Evolutionary conservation across 2,797 vertebrate species (phyloP).

Genomic region (Chanos chanos): DNA sequence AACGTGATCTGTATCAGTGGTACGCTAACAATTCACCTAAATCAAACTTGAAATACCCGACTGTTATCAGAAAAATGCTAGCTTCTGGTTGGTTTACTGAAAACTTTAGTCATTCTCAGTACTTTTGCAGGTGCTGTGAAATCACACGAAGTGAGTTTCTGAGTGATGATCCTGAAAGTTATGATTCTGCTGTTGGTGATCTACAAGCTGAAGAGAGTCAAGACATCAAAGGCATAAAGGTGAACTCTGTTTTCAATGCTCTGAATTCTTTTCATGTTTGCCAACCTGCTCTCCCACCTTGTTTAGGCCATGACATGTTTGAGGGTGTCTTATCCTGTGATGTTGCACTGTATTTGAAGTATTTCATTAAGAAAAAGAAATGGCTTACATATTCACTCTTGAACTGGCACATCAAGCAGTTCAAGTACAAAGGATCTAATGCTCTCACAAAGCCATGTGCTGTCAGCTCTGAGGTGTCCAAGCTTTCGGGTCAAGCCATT

Average conservation of each 20-base stretch:
- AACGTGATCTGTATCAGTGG: too few relatives aligned
- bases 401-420: slow-evolving; percentile 17
- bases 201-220: background rate
- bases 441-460: slow-evolving; percentile 23
- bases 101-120: slow-evolving; percentile 1
- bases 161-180: slow-evolving; percentile 11
- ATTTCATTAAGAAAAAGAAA: slow-evolving; percentile 25
- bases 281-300: slow-evolving; percentile 10
- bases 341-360: slow-evolving; percentile 7
- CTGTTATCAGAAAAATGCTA: too few relatives aligned
- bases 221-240: slow-evolving; percentile 4
- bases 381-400: slow-evolving; percentile 25
- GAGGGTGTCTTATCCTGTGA: slow-evolving; percentile 7
- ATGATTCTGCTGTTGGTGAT: background rate
- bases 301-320: slow-evolving; percentile 27
- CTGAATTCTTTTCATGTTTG: slow-evolving; percentile 7
- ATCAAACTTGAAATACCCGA: too few relatives aligned
- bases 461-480: slow-evolving; percentile 11
- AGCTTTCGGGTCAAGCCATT: background rate
- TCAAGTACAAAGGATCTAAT: slow-evolving; percentile 20
- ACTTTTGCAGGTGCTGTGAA: slow-evolving; percentile 1
- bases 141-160: slow-evolving; percentile 19
- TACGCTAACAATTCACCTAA: too few relatives aligned
- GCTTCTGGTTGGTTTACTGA: slow-evolving; percentile 9
- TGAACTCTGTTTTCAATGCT: slow-evolving; percentile 4